Conservation (phyloP, 2,888 invertebrate genomes). For the Hanleya hanleyi region DNA sequence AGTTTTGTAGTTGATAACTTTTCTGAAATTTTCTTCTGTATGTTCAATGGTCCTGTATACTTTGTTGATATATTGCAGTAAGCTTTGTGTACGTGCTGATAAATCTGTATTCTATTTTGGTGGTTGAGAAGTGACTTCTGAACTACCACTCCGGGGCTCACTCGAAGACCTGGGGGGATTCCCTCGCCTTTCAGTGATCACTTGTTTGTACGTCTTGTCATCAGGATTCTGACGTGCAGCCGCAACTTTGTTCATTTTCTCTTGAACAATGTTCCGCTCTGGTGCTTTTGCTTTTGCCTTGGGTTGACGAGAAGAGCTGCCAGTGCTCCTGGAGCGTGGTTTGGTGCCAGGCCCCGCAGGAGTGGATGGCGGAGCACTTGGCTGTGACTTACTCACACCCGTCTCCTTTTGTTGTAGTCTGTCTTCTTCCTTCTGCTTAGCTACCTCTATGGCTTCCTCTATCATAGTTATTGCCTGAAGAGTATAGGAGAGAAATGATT, state of each 20-base stretch:
- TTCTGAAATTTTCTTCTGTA: no score
- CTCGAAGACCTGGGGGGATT: no score
- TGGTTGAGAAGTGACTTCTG: no score
- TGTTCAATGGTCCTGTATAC: no score
- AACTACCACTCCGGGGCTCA: no score
- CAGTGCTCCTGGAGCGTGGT: background rate
- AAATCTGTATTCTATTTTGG: no score
- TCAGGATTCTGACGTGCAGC: background rate
- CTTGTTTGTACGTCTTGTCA: background rate
- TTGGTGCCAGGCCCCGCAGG: background rate
- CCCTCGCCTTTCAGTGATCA: no score
- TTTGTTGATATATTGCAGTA: no score
- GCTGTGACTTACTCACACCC: background rate
- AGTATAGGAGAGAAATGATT: conserved; percentile 7
- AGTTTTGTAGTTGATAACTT: no score
- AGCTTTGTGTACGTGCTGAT: no score
- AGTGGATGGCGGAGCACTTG: background rate
- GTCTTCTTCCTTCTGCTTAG: conserved; percentile 31
- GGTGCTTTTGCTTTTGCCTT: background rate
- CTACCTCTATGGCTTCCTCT: conserved; percentile 52
- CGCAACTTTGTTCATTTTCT: conserved; percentile 1
- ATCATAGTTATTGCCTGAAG: conserved; percentile 58
- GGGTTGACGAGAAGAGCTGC: background rate
- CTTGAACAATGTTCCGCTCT: background rate
- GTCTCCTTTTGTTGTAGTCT: background rate